Evolutionary conservation across 1,140 invertebrate genomes (phyloP), one percentile per base, ranked within the genome.

Genomic region (Oreohelix idahoensis): DNA sequence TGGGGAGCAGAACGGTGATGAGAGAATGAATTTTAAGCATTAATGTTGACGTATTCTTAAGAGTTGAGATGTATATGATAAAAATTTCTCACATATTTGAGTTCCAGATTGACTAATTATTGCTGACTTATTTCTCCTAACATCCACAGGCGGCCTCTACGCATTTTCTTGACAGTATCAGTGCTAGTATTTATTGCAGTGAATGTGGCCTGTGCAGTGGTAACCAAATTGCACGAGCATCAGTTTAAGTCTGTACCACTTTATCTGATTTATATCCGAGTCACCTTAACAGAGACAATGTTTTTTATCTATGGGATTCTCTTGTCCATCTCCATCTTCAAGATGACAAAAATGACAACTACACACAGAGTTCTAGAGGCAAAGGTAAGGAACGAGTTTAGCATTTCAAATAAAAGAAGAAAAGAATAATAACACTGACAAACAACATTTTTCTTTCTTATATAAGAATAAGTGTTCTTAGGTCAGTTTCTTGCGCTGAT

Each of bases 311-410:
- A 88, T 75, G 90, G 88, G 45, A 87, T 90, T 84, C 58, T 88
- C 0, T 85, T 93, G n/a, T 89, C 90, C 70, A 74, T 89, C 58
- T 92, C 89, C 84, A 91, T 93, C 51, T 91, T 88, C 84, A 90
- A 89, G 76, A 88, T 93, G 87, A 86, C 89, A 38, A 91, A 88
- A 69, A 88, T 92, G 86, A 86, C 91, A 2, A 87, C 91, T 0
- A 87, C 91, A 15, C 89, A 87, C 74, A 86, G 90, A 38, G 89
- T 92, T 17, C 86, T 92, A 26, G 91, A 92, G 88, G 90, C 92
- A 49, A 92, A 91, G 89, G 92, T 93, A 85, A 79, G 75, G n/a
- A n/a, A n/a, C n/a, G n/a, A n/a, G n/a, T n/a, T n/a, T n/a, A n/a
- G n/a, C n/a, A n/a, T n/a, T n/a, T n/a, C n/a, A n/a, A n/a, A n/a